These are phyloP conservation scores for Chromis chromis DNA, from an alignment of 2,797 vertebrate genomes.

Conservation along the genomic window DNA sequence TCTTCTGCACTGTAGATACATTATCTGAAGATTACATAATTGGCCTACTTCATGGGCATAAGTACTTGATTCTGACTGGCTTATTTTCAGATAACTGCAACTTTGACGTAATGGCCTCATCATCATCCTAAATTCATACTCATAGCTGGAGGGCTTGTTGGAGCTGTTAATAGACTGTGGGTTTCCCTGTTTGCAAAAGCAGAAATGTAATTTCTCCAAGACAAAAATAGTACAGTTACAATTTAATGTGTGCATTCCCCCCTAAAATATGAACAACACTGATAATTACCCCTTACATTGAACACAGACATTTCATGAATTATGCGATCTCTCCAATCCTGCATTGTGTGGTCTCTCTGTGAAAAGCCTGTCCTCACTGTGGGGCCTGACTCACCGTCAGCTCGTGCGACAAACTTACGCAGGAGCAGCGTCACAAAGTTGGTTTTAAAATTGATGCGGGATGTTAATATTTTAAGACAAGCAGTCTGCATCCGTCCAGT, in stretches of 20 bases:
- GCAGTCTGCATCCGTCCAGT: constrained; percentile 61
- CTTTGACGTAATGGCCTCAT: constrained; percentile 37
- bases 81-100: constrained; percentile 46
- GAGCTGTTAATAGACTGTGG: constrained; percentile 32
- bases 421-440: constrained; percentile 71
- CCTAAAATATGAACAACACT: constrained; percentile 35
- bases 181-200: constrained; percentile 15
- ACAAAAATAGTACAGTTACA: constrained; percentile 27
- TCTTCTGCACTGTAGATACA: constrained; percentile 16
- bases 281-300: constrained; percentile 34
- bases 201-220: constrained; percentile 6
- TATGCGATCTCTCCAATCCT: constrained; percentile 15
- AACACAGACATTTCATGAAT: constrained; percentile 45
- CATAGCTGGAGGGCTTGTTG: constrained; percentile 27
- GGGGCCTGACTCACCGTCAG: constrained; percentile 65
- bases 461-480: constrained; percentile 79
- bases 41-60: background rate
- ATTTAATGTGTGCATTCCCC: constrained; percentile 33
- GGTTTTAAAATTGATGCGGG: constrained; percentile 76
- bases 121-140: constrained; percentile 38
- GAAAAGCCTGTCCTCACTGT: constrained; percentile 39
- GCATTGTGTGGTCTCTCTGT: constrained; percentile 60
- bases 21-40: constrained; percentile 40
- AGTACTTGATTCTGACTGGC: constrained; percentile 25
- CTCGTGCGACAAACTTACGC: constrained; percentile 73